Base-by-base conservation (phyloP, 2,797 vertebrate genomes). In the Cacajao melanocephalus region DNA sequence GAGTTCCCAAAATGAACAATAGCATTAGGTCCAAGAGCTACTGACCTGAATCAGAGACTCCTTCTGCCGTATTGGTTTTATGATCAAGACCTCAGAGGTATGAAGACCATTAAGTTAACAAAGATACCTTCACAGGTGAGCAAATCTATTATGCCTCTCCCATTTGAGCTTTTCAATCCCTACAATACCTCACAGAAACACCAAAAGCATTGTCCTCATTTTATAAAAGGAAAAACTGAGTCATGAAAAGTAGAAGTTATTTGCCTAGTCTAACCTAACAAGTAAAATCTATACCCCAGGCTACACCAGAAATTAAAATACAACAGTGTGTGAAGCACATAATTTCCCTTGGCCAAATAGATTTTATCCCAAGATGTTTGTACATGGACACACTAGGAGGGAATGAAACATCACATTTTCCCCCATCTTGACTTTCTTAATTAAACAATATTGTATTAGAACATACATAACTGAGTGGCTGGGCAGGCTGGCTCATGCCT, bases 401-500 rank as follows among this genome's bases (percentile, higher is more conserved):
- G 4, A 58, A 75, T 61, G 72, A 93, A 93, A 88, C n/a, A 85
- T 88, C 19, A 76, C 61, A 76, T 57, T 41, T 41, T 75, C 41
- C 61, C 73, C 33, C 13, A 26, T 19, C 57, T 93, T 76, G 36
- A 48, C 80, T 79, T 95, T 75, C 44, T 55, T 89, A 91, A 72
- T 58, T 81, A 92, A 88, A 70, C 55, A 92, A 48, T 72, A 78
- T 86, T 95, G 64, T 44, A 90, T 58, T 73, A 90, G 67, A 95
- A 73, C 44, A 79, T 78, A 52, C 75, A 93, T 64, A 78, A 61
- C 28, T 48, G 55, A 82, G 50, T 48, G 67, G 67, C 67, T 11
- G 20, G 9, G 67, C 8, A 2, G 19, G 3, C 4, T 39, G 20
- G n/a, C n/a, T 72, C 19, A 72, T 7, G 19, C n/a, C n/a, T 72